Evolutionary conservation across 2,113 vertebrate genomes (phyloP).

Genomic region (Sterrhoptilus dennistouni): DNA sequence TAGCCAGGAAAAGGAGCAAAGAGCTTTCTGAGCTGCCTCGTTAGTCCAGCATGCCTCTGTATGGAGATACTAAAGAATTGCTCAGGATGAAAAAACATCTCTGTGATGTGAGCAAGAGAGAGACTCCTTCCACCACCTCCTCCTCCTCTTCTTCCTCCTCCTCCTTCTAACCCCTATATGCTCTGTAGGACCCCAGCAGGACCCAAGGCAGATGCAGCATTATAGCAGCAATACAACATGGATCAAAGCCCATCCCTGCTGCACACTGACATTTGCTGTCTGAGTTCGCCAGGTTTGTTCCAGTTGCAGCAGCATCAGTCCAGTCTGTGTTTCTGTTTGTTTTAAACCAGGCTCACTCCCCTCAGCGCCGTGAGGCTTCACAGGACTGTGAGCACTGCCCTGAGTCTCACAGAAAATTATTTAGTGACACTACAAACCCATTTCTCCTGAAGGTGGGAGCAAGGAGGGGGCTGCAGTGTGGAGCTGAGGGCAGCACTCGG

Average conservation of each 20-base stretch:
- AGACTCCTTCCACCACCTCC: background rate
- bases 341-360: background rate
- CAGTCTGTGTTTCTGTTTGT: background rate
- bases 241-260: background rate
- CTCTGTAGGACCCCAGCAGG: background rate
- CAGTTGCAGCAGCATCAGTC: background rate
- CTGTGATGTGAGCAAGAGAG: background rate
- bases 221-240: fast-evolving
- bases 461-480: background rate
- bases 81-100: background rate
- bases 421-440: background rate
- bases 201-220: background rate
- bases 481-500: background rate
- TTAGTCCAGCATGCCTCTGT: background rate
- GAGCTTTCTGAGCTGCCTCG: background rate
- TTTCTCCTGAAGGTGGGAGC: background rate
- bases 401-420: background rate
- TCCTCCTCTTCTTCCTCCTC: background rate
- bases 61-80: background rate
- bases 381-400: fast-evolving
- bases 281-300: background rate
- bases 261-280: background rate
- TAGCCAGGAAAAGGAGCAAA: background rate
- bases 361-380: background rate
- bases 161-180: background rate